Percentiles rank a stretch among this genome's conserved stretches.
These are phyloP conservation scores for Tachycineta bicolor DNA, from an alignment of 2,113 vertebrate genomes.

Conservation along the genomic window DNA sequence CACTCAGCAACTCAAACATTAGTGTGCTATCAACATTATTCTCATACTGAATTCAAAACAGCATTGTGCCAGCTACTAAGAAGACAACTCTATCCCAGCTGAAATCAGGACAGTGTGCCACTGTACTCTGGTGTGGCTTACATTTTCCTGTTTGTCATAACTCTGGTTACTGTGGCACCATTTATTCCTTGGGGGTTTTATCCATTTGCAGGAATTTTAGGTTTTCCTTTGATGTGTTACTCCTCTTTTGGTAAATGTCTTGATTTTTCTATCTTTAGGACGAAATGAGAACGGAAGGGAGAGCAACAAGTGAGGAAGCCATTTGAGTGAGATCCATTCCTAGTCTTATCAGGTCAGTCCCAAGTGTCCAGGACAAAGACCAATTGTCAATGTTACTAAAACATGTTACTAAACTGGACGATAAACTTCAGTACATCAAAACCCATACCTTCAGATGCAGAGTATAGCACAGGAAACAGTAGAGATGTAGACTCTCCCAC, in stretches of 20 bases:
- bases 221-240: background rate
- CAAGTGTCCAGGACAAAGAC: background rate
- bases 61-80: background rate
- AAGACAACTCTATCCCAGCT: background rate
- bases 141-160: background rate
- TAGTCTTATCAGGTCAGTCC: background rate
- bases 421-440: background rate
- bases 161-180: background rate
- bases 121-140: background rate
- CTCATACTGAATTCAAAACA: background rate
- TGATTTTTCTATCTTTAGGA: background rate
- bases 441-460: background rate
- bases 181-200: background rate
- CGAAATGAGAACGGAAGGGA: rapidly evolving
- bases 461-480: rapidly evolving
- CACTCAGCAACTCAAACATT: background rate
- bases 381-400: background rate
- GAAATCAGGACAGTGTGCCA: background rate
- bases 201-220: background rate
- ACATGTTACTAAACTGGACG: background rate
- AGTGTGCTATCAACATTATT: background rate
- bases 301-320: background rate
- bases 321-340: background rate
- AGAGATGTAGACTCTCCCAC: background rate
- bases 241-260: background rate